Evolutionary conservation across 2,113 vertebrate genomes (phyloP).

Genomic region (Chlamydotis undulata): DNA sequence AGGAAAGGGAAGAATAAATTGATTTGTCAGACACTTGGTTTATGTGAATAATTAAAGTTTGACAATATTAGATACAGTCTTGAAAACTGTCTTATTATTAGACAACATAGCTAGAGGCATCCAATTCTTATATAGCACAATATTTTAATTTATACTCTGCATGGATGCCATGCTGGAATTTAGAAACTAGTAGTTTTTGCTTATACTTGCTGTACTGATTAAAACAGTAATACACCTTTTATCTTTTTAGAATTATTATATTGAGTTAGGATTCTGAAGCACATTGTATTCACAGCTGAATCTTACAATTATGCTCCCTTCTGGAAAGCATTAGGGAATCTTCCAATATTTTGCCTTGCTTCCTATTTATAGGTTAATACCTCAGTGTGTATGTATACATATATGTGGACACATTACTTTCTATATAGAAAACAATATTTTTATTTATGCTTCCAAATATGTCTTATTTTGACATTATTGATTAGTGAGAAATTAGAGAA

Average conservation of each 20-base stretch:
- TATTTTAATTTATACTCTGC: background rate
- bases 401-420: background rate
- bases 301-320: background rate
- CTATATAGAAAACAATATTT: background rate
- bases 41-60: background rate
- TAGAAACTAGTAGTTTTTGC: background rate
- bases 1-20: background rate
- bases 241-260: background rate
- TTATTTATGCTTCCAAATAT: background rate
- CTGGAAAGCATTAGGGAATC: background rate
- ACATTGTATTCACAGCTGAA: background rate
- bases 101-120: background rate
- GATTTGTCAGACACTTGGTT: background rate
- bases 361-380: background rate
- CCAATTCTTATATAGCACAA: background rate
- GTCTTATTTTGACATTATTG: background rate
- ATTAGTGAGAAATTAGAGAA: background rate
- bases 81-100: background rate
- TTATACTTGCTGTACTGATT: background rate
- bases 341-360: background rate
- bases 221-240: background rate
- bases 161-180: background rate
- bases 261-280: background rate
- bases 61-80: background rate
- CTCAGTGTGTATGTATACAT: background rate